Percentiles rank a stretch among this genome's conserved stretches.
Conservation (phyloP, 2,888 invertebrate species). For the Dorcus hopei region DNA sequence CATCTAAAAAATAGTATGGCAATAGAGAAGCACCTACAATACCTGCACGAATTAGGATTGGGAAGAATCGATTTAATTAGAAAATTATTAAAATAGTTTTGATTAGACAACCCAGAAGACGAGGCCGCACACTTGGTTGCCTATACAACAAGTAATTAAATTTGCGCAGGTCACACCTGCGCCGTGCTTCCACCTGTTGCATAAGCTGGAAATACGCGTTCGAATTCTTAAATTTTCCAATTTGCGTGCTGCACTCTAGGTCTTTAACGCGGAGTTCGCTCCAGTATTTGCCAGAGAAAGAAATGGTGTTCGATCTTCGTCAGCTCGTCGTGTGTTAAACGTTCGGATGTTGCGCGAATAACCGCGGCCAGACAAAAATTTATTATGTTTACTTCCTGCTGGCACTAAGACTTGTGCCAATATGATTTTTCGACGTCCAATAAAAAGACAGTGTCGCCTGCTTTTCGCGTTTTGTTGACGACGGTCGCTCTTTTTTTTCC, state of each 20-base stretch:
- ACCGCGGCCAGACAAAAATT: too few species aligned
- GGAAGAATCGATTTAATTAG: too few species aligned
- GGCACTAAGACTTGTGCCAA: background rate
- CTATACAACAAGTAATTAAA: background rate
- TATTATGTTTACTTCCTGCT: background rate
- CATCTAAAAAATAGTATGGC: too few species aligned
- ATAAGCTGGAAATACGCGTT: constrained; percentile 10
- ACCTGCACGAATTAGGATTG: too few species aligned
- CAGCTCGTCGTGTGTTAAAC: background rate
- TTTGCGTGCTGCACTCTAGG: constrained; percentile 11
- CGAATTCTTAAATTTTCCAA: background rate
- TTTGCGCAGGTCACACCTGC: constrained; percentile 6
- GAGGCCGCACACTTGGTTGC: constrained; percentile 5
- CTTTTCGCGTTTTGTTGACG: constrained; percentile 5
- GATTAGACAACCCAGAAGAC: background rate
- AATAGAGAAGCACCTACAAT: too few species aligned
- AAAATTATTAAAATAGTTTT: too few species aligned
- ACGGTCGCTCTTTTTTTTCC: constrained; percentile 12
- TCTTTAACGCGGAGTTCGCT: background rate
- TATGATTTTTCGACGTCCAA: background rate
- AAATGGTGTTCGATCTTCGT: constrained; percentile 9
- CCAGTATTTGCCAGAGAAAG: background rate
- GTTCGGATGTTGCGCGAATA: too few species aligned
- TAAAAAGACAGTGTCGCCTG: background rate
- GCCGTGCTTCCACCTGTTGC: constrained; percentile 19